phyloP scores from a whole-genome alignment of 1,140 invertebrate genomes.

The Stegodyphus mimosarum region DNA sequence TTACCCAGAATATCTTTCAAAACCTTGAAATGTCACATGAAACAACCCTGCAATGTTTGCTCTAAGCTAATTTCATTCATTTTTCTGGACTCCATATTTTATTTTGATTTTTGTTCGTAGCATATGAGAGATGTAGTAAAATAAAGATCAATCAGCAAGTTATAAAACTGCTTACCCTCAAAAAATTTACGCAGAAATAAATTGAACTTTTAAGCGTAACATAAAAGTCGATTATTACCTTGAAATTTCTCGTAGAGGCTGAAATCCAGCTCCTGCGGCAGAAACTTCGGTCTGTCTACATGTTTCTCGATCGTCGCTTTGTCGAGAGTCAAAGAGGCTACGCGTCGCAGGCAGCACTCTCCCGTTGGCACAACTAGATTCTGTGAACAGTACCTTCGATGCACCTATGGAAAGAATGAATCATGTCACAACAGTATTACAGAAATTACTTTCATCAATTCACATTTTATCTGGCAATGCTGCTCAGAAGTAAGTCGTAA shows the following conservation, averaged over 20 bases:
- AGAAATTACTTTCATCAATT: no score
- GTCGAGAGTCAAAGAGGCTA: conserved; percentile 84
- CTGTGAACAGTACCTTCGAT: conserved; percentile 47
- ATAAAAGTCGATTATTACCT: conserved; percentile 74
- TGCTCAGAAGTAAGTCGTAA: no score
- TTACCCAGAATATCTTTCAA: no score
- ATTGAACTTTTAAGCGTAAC: neutral
- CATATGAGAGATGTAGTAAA: no score
- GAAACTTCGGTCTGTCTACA: conserved; percentile 77
- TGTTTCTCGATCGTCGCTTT: conserved; percentile 74
- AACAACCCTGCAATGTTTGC: no score
- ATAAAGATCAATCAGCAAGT: neutral
- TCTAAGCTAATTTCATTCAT: no score
- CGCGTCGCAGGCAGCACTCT: conserved; percentile 75
- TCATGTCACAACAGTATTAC: no score
- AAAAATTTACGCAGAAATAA: neutral
- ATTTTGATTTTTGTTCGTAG: no score
- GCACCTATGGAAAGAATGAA: neutral
- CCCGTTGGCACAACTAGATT: conserved; percentile 6
- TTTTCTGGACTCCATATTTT: no score
- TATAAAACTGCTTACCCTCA: neutral
- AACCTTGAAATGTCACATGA: no score
- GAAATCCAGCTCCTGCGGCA: conserved; percentile 86
- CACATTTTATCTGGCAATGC: no score
- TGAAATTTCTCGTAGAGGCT: conserved; percentile 87